Evolutionary conservation across 2,888 invertebrate species (phyloP), one percentile per base, ranked within the genome.

Genomic region (Thereva nobilitata): DNA sequence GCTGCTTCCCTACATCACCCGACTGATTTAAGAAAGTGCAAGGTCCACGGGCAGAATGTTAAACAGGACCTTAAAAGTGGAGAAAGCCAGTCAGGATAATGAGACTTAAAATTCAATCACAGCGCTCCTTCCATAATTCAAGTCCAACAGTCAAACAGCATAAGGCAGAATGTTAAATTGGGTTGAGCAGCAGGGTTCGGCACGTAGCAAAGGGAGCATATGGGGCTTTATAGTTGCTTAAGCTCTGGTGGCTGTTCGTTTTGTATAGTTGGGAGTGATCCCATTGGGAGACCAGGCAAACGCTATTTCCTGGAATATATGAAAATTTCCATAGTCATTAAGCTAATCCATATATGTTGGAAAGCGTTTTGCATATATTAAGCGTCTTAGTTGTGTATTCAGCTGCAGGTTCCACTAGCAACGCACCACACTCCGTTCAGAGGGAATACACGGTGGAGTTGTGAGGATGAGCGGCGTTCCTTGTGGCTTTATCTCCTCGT

Each of bases 281-380:
- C 61, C 61, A 41, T 41, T 61, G 4, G 47, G 40, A 40, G 61
- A 50, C 50, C 50, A 61, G 61, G n/a, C 5, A 41, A 10, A 45
- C 37, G 41, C 23, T 50, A 50, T 50, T 12, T 23, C 9, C 42
- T 42, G 9, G 49, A 12, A 50, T 49, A 61, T 49, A 63, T 64
- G 63, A 50, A 37, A 67, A 64, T 55, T 63, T 67, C 42, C 52
- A 41, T 34, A 67, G 63, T 67, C 67, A 67, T 67, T 67, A 67
- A 63, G 67, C 56, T 67, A 67, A 67, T 67, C 67, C 61, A 67
- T 64, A 56, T 47, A 67, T 54, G 63, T 67, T 40, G 45, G 59
- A 59, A 66, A 42, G 56, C 38, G 52, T 52, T 66, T 59, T 66
- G 59, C 59, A 59, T 57, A 66, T 52, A 59, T 66, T 66, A 23